Base-by-base conservation (phyloP, 2,888 invertebrate genomes). In the Ormyrus rosae region DNA sequence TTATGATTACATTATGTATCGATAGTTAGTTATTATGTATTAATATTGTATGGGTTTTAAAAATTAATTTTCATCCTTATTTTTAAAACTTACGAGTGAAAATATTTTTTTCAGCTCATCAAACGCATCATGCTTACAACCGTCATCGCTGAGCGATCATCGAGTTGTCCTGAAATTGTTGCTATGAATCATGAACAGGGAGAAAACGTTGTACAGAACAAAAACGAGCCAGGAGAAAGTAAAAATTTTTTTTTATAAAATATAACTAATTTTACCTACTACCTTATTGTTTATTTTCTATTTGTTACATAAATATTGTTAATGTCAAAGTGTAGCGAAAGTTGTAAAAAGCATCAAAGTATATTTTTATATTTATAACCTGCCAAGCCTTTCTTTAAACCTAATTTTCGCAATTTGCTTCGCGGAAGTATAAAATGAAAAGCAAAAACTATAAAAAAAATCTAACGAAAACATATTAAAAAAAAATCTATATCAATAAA, bases 91-190 rank as follows among this genome's bases (percentile, higher is more conserved):
- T 34, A 34, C 34, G 34, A 34, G 34, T 34, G n/a, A 68, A 50
- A 64, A 78, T 9, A 58, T 50, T 77, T 71, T 79, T 86, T 83
- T 50, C 85, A 91, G 91, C 91, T 75, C 91, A 91, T 83, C 89
- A 90, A 76, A 87, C 90, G 11, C 90, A 91, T 82, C 89, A 90
- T 78, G 91, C 91, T 1, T 91, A 89, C 73, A 91, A 87, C 58
- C 88, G 89, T 68, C 34, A 34, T 34, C 86, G 82, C 77, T 89
- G 82, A 87, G 13, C 9, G 7, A 4, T 13, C 10, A 8, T 7
- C 19, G 9, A 11, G 10, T 50, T 5, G 2, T 34, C 34, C 13
- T 46, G 13, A n/a, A 65, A 48, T 13, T 58, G 58, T 51, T 51
- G 13, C 53, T 69, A 72, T 73, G 51, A 64, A 50, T 56, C 51